phyloP scores from a whole-genome alignment of 1,140 invertebrate genomes.

The Sinella curviseta region DNA sequence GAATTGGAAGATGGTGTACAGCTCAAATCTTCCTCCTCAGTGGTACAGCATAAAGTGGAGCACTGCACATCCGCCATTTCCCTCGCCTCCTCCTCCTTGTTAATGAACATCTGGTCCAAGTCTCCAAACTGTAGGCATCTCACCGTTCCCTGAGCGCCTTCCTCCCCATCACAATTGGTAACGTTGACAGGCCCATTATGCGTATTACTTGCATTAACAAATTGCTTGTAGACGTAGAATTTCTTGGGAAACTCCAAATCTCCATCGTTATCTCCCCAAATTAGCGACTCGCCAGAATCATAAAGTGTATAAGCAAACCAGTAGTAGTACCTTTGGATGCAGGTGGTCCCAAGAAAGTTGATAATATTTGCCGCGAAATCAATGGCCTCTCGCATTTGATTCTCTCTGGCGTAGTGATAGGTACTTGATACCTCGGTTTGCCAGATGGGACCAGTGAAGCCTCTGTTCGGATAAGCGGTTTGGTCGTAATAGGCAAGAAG shows the following conservation, averaged over 20 bases:
- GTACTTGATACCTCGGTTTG: constrained; percentile 34
- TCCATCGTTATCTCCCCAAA: constrained; percentile 26
- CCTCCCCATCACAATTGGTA: neutral
- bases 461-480: neutral
- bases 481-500: constrained; percentile 32
- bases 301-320: constrained; percentile 34
- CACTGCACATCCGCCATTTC: neutral
- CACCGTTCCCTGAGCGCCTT: neutral
- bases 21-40: neutral
- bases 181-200: neutral
- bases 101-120: neutral
- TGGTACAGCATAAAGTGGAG: neutral
- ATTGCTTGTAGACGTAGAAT: constrained; percentile 35
- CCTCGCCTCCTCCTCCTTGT: neutral
- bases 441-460: constrained; percentile 1
- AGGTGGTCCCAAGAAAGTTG: constrained; percentile 39
- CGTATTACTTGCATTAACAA: constrained; percentile 21
- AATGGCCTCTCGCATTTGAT: constrained; percentile 37
- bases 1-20: neutral
- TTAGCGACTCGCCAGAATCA: constrained; percentile 35
- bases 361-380: constrained; percentile 32
- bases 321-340: constrained; percentile 39
- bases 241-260: constrained; percentile 31
- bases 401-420: neutral
- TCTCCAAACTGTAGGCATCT: neutral